phyloP scores from a whole-genome alignment of 2,888 invertebrate genomes.

The Latrodectus elegans region DNA sequence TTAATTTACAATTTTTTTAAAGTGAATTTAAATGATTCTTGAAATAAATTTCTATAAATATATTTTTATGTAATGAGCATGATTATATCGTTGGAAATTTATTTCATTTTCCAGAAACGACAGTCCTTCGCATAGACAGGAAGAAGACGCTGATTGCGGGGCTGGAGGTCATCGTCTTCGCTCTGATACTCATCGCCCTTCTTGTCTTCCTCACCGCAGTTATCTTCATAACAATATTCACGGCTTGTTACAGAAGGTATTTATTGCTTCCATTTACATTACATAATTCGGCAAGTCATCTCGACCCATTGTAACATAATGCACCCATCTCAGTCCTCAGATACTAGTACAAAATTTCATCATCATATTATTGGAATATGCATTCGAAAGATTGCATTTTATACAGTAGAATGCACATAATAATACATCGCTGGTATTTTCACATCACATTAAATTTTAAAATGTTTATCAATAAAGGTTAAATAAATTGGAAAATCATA shows the following conservation, averaged over 20 bases:
- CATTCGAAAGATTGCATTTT: no score
- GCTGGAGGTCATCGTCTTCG: constrained; percentile 19
- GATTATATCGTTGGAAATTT: background rate
- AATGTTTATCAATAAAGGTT: no score
- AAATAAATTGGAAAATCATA: no score
- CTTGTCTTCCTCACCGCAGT: constrained; percentile 16
- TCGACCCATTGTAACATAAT: no score
- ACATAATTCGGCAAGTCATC: no score
- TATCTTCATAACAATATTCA: constrained; percentile 17
- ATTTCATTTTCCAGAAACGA: constrained; percentile 13
- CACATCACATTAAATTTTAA: no score
- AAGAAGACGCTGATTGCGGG: constrained; percentile 19
- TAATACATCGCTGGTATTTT: no score
- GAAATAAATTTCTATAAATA: background rate
- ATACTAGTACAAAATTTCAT: no score
- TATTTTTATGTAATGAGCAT: background rate
- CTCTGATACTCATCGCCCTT: constrained; percentile 20
- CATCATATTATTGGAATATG: no score
- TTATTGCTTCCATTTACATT: background rate
- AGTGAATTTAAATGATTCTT: background rate
- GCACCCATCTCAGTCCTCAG: no score
- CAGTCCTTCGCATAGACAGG: background rate
- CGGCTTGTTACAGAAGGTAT: constrained; percentile 44
- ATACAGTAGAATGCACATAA: no score
- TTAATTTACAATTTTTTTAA: background rate